Conservation (phyloP, 2,113 vertebrate species). For the Esox niger region DNA sequence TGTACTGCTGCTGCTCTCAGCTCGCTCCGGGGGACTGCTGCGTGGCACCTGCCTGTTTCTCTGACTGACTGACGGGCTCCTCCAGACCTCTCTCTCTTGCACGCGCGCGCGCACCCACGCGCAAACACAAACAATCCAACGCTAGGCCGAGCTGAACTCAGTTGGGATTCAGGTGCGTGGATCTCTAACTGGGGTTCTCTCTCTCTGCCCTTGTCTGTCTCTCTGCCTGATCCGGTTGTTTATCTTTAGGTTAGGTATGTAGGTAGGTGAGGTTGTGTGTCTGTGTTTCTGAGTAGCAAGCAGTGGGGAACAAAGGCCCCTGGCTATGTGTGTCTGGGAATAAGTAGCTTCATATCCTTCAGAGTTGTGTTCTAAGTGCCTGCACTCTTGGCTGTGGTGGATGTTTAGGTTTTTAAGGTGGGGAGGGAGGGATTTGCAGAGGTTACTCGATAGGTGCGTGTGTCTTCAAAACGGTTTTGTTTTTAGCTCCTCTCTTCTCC, state of each 20-base stretch:
- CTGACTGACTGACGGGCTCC: background rate
- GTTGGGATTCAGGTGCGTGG: slow-evolving; percentile 30
- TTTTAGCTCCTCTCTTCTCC: background rate
- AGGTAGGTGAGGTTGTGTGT: background rate
- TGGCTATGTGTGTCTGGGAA: background rate
- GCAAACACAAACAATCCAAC: background rate
- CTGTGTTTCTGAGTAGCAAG: background rate
- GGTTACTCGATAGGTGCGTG: background rate
- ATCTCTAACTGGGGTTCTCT: background rate
- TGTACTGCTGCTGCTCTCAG: background rate
- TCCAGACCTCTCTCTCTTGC: background rate
- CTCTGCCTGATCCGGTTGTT: slow-evolving; percentile 1
- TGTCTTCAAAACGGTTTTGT: background rate
- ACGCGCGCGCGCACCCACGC: background rate
- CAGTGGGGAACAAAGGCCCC: background rate
- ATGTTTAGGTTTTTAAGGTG: slow-evolving; percentile 1
- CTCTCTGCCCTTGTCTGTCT: background rate
- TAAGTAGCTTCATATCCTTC: background rate
- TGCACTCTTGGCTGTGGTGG: background rate
- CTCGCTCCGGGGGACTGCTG: background rate
- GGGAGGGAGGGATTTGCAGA: background rate
- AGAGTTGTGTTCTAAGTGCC: background rate
- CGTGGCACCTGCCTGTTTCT: background rate
- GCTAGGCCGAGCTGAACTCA: slow-evolving; percentile 13
- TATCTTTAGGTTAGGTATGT: background rate